Conservation (phyloP, 2,113 vertebrate species). For the Eleginops maclovinus region DNA sequence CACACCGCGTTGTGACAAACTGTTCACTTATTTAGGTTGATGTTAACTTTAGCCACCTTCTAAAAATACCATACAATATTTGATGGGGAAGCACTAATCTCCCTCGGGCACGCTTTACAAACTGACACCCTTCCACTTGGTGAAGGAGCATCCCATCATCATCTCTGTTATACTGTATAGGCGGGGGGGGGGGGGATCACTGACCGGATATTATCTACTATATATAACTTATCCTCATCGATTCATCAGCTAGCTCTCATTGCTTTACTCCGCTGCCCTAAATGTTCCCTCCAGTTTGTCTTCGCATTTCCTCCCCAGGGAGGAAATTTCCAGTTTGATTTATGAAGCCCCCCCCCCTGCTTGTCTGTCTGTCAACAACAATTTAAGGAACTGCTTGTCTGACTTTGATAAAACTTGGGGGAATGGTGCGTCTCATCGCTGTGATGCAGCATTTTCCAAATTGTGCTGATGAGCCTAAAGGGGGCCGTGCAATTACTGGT, state of each 20-base stretch:
- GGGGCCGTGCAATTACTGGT: slow-evolving; percentile 43
- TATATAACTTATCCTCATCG: slow-evolving; percentile 5
- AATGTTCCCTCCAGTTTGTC: background rate
- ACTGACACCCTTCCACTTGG: slow-evolving; percentile 37
- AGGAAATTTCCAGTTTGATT: slow-evolving; percentile 27
- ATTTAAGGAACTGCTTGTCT: background rate
- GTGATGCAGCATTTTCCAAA: slow-evolving; percentile 23
- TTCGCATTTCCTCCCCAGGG: background rate
- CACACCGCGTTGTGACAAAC: slow-evolving; percentile 20
- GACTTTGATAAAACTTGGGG: slow-evolving; percentile 51
- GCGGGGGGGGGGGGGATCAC: slow-evolving; percentile 33
- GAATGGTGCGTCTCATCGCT: slow-evolving; percentile 38
- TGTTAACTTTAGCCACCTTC: slow-evolving; percentile 33
- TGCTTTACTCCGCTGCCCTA: background rate
- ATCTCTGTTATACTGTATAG: slow-evolving; percentile 41
- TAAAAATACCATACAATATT: background rate
- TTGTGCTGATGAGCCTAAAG: slow-evolving; percentile 45
- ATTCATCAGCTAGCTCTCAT: background rate
- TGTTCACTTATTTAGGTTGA: slow-evolving; percentile 20
- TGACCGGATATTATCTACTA: slow-evolving; percentile 18
- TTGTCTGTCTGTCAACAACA: background rate
- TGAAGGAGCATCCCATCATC: slow-evolving; percentile 49
- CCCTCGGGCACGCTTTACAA: slow-evolving; percentile 19
- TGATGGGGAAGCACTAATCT: slow-evolving; percentile 26
- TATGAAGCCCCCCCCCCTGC: background rate